A percentile compares a stretch with the other conserved stretches of the same genome.
These are phyloP conservation scores for Caenorhabditis uteleia DNA, from an alignment of 2,888 invertebrate genomes.

Conservation along the genomic window DNA sequence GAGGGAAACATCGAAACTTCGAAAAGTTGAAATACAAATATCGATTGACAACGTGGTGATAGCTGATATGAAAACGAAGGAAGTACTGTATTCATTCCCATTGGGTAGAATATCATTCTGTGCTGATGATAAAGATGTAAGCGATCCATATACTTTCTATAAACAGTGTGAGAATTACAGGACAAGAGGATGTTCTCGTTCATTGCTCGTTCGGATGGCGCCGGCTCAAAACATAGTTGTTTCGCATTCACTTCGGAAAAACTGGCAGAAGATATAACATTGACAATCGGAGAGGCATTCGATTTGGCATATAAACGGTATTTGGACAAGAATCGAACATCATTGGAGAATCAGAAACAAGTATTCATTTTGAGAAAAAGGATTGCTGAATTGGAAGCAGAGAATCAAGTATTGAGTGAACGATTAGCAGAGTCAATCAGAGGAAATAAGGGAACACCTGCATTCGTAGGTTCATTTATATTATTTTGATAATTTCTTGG, in stretches of 20 bases:
- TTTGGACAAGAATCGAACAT: slow-evolving; percentile 87
- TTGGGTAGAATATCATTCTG: slow-evolving; percentile 97
- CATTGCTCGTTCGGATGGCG: slow-evolving; percentile 80
- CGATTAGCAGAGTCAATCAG: slow-evolving; percentile 11
- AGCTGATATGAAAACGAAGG: slow-evolving; percentile 78
- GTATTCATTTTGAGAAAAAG: slow-evolving; percentile 82
- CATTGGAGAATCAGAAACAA: slow-evolving; percentile 84
- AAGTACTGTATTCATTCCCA: slow-evolving; percentile 88
- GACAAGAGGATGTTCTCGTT: slow-evolving; percentile 96
- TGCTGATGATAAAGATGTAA: slow-evolving; percentile 86
- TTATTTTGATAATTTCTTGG: slow-evolving; percentile 3
- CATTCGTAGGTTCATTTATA: background rate
- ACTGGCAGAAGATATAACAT: slow-evolving; percentile 93
- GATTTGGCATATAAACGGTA: slow-evolving; percentile 84
- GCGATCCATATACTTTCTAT: no score
- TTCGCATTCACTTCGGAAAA: slow-evolving; percentile 97
- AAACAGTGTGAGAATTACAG: slow-evolving; percentile 16
- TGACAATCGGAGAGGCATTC: slow-evolving; percentile 97
- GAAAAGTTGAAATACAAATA: slow-evolving; percentile 85
- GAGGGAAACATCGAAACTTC: slow-evolving; percentile 86
- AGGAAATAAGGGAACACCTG: background rate
- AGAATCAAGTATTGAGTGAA: slow-evolving; percentile 76
- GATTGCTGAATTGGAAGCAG: slow-evolving; percentile 85
- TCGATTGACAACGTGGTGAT: slow-evolving; percentile 95
- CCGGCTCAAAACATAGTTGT: slow-evolving; percentile 79